Evolutionary conservation across 2,888 invertebrate genomes (phyloP).

Genomic region (Ichneumoninae sp.): DNA sequence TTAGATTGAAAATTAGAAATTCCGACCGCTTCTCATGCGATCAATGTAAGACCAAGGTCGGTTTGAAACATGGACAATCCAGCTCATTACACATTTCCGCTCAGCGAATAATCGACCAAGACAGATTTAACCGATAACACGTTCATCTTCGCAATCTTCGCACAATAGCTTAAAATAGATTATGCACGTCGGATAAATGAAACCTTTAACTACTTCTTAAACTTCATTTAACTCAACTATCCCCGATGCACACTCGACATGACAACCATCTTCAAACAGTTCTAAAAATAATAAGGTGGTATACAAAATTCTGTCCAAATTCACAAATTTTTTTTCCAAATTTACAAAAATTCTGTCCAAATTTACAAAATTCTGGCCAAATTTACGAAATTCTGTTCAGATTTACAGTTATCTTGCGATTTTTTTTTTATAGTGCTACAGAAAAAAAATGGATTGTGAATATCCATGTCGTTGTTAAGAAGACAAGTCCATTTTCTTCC

Average conservation of each 20-base stretch:
- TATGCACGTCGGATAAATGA: background rate
- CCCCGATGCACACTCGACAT: background rate
- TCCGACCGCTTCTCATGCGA: constrained; percentile 53
- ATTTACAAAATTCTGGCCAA: too few species aligned
- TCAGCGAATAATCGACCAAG: constrained; percentile 13
- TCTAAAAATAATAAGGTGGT: background rate
- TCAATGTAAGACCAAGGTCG: constrained; percentile 66
- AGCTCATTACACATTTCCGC: constrained; percentile 63
- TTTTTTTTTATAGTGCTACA: too few species aligned
- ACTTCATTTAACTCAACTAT: background rate
- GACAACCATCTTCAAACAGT: background rate
- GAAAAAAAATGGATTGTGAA: background rate
- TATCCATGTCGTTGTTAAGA: too few species aligned
- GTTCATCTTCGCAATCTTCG: background rate
- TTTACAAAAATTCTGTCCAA: background rate
- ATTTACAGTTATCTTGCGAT: too few species aligned
- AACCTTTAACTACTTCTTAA: background rate
- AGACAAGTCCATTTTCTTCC: too few species aligned
- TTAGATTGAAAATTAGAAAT: constrained; percentile 63
- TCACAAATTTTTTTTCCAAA: background rate
- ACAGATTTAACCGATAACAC: constrained; percentile 30
- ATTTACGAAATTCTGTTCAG: too few species aligned
- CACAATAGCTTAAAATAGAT: background rate
- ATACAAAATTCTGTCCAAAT: background rate
- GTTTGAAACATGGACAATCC: constrained; percentile 58